Base-by-base conservation (phyloP, 2,888 invertebrate species). In the Phyto melanocephala region DNA sequence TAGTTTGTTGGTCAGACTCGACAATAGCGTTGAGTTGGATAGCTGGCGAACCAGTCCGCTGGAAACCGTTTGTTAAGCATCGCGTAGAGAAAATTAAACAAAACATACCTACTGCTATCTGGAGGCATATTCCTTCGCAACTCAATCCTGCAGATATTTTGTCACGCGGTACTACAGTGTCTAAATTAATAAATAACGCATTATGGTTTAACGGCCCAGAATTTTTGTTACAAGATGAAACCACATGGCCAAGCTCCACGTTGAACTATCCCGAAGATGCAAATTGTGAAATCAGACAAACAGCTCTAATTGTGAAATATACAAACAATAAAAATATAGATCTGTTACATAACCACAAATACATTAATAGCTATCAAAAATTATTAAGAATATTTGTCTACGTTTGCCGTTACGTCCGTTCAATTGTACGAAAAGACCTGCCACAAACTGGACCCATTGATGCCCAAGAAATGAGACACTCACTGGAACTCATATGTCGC, bases 361-460 rank as follows among this genome's bases (percentile, higher is more conserved):
- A 68, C 17, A 45, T 80, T 45, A 74, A 74, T 33, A 80, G 17
- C 35, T 74, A 80, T 37, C 15, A 52, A 20, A 80, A 80, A 24
- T 10, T 68, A 1, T 47, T 74, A 45, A 42, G 80, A 13, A 74
- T 74, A 42, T 74, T 80, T 35, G 42, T 17, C 13, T 70, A 80
- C 17, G 42, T 56, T 8, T 42, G 42, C 22, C 37, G 75, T 5
- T 74, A 68, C 42, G 60, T 52, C 4, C 13, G 22, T 28, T 20
- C 35, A 1, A 13, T 47, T n/a, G 13, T 47, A 15, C 15, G n/a
- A 1, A 22, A 62, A 20, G 24, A 42, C 47, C 24, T 2, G 15
- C 42, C 45, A 20, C 56, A 50, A 58, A 68, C 47, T 5, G 40
- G 33, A 7, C 45, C 35, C 2, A 28, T 54, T 28, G 17, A n/a